Conservation (phyloP, 2,888 invertebrate genomes). For the Suillia variegata region DNA sequence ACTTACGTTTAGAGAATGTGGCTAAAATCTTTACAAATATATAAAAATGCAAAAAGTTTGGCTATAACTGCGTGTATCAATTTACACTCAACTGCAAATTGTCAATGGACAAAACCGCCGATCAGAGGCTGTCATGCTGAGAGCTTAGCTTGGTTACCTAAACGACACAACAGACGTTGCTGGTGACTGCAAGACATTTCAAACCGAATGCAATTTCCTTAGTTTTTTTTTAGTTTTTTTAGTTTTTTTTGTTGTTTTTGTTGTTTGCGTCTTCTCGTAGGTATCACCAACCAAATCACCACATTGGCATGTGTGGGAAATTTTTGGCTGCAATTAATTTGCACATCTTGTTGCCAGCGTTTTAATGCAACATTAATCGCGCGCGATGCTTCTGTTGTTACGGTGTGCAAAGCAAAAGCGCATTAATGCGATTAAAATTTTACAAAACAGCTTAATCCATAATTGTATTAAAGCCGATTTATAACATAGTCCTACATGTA, state of each 20-base stretch:
- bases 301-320: constrained; percentile 46
- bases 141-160: not conserved
- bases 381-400: not conserved
- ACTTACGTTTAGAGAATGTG: no score
- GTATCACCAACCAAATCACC: constrained; percentile 2
- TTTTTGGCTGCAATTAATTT: constrained; percentile 11
- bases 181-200: not conserved
- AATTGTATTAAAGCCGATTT: no score
- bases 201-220: constrained; percentile 14
- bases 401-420: not conserved
- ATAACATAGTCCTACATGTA: no score
- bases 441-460: no score
- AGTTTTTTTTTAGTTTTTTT: not conserved
- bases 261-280: no score
- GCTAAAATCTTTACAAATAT: no score
- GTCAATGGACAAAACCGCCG: constrained; percentile 13
- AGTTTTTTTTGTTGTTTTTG: no score
- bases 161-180: not conserved
- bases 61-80: no score
- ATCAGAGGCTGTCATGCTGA: not conserved
- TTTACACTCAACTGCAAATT: constrained; percentile 13
- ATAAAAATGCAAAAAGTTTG: no score
- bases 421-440: no score
- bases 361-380: no score
- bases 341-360: no score